Conservation (phyloP, 1,140 invertebrate genomes). For the Glomeris maerens region DNA sequence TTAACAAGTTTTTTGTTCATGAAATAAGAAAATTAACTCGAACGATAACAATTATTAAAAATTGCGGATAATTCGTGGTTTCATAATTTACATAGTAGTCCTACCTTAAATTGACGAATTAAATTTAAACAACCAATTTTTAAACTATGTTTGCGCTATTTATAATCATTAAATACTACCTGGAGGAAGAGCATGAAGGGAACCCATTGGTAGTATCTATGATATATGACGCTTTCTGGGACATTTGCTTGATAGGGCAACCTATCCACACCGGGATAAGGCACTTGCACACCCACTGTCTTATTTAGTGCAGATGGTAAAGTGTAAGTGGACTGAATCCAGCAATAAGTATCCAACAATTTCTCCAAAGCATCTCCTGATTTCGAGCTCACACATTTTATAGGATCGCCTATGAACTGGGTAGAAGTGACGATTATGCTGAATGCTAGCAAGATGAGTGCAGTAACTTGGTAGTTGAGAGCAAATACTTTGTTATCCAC, state of each 20-base stretch:
- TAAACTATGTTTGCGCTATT: too few relatives aligned
- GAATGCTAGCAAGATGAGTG: constrained; percentile 38
- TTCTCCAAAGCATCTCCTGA: neutral
- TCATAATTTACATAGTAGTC: too few relatives aligned
- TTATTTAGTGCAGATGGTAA: constrained; percentile 51
- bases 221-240: constrained; percentile 15
- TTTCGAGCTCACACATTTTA: constrained; percentile 23
- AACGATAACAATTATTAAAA: too few relatives aligned
- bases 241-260: constrained; percentile 2
- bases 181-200: constrained; percentile 33
- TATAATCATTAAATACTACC: too few relatives aligned
- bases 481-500: constrained; percentile 44
- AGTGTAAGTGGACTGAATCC: constrained; percentile 12
- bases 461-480: constrained; percentile 43
- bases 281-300: neutral
- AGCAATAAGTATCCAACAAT: constrained; percentile 14
- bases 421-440: constrained; percentile 37
- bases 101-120: too few relatives aligned
- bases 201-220: constrained; percentile 37
- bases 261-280: constrained; percentile 20
- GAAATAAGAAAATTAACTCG: too few relatives aligned
- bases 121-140: too few relatives aligned
- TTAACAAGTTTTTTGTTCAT: too few relatives aligned
- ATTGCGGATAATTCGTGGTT: too few relatives aligned
- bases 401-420: constrained; percentile 41